These are phyloP conservation scores for Stichodactyla mertensii DNA, from an alignment of 64 coral and sea anemone species.

Conservation along the genomic window DNA sequence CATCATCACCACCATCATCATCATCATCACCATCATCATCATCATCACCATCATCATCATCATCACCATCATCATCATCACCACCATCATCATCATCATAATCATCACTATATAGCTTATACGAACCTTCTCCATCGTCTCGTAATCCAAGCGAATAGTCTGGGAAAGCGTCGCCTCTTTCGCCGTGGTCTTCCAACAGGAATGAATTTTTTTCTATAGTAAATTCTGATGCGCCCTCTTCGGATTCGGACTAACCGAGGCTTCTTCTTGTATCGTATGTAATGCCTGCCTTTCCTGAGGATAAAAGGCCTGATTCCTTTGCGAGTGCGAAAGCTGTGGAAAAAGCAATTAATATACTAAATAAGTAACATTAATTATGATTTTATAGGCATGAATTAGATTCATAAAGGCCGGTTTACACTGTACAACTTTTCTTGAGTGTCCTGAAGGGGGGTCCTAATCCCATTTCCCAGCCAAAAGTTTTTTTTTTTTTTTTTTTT, in stretches of 20 bases:
- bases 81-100: not conserved
- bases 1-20: no score
- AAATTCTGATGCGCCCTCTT: not conserved
- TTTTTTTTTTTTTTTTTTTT: no score
- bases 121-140: not conserved
- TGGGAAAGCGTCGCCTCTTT: not conserved
- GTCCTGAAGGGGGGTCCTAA: no score
- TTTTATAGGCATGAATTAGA: no score
- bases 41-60: not conserved
- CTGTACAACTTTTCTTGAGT: no score
- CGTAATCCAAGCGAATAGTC: not conserved
- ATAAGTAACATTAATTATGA: no score
- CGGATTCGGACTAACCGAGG: not conserved
- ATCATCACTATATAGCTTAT: not conserved
- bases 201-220: not conserved
- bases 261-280: not conserved
- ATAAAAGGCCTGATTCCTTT: not conserved
- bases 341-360: not conserved
- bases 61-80: not conserved
- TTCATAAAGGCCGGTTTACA: no score
- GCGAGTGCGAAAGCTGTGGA: not conserved
- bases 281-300: not conserved
- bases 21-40: no score
- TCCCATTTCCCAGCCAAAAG: no score
- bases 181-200: not conserved